phyloP scores from a whole-genome alignment of 1,140 invertebrate genomes.

The Matsumurasca onukii region DNA sequence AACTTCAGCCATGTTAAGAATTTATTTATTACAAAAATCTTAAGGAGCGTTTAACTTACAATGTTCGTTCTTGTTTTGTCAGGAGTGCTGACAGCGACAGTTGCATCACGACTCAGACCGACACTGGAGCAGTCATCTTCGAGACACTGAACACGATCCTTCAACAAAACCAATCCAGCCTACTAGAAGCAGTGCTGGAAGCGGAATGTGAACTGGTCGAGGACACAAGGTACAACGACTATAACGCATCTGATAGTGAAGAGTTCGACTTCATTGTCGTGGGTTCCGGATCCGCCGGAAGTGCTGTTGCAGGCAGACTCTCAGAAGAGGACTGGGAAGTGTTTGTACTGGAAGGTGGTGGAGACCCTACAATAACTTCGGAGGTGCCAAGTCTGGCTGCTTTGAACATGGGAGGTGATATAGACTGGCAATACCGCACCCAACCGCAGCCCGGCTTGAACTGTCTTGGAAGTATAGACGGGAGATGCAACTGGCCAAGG shows the following conservation, averaged over 20 bases:
- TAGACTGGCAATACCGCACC: constrained; percentile 51
- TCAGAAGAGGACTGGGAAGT: constrained; percentile 56
- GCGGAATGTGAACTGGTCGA: background rate
- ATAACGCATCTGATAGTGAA: background rate
- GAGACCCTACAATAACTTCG: constrained; percentile 62
- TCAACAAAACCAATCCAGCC: no score
- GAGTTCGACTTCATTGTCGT: constrained; percentile 57
- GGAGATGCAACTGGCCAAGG: constrained; percentile 59
- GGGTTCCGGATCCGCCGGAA: constrained; percentile 63
- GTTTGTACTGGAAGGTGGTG: constrained; percentile 71
- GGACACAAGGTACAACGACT: background rate
- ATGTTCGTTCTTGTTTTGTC: no score
- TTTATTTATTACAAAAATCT: no score
- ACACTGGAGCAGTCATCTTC: background rate
- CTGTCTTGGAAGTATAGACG: background rate
- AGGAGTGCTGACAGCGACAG: no score
- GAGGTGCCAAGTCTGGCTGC: constrained; percentile 24
- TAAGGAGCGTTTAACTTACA: no score
- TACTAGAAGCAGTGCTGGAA: background rate
- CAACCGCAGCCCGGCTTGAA: background rate
- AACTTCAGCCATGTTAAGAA: no score
- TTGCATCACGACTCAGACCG: background rate
- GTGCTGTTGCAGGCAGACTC: constrained; percentile 63
- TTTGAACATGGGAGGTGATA: constrained; percentile 52
- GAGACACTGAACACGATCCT: background rate